Conservation (phyloP, 2,888 invertebrate species). For the Congeria kusceri region DNA sequence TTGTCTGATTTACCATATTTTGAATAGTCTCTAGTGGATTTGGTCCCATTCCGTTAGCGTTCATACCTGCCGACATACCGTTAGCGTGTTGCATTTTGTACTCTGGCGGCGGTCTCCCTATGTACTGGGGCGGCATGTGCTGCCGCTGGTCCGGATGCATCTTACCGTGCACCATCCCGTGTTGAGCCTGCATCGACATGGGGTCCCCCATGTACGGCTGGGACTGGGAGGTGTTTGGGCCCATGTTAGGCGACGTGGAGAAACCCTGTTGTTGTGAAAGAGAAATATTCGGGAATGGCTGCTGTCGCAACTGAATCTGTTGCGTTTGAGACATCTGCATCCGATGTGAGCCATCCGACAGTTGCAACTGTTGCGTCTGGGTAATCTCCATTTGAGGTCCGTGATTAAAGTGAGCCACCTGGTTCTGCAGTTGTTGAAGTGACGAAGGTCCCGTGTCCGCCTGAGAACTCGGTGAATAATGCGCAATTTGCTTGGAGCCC, state of each 20-base stretch:
- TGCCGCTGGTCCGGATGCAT: constrained; percentile 55
- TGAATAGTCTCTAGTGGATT: constrained; percentile 84
- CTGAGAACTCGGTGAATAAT: constrained; percentile 72
- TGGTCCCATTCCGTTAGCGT: constrained; percentile 62
- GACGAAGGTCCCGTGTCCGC: constrained; percentile 73
- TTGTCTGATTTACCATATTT: constrained; percentile 87
- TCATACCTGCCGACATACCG: constrained; percentile 59
- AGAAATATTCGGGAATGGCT: constrained; percentile 72
- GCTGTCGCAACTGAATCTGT: constrained; percentile 87
- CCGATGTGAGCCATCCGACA: constrained; percentile 78
- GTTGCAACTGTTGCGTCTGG: constrained; percentile 91
- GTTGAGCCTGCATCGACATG: constrained; percentile 69
- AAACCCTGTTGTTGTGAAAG: constrained; percentile 80
- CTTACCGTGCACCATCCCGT: constrained; percentile 50
- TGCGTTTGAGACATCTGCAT: constrained; percentile 81
- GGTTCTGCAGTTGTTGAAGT: constrained; percentile 82
- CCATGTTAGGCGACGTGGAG: constrained; percentile 63
- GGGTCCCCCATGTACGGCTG: constrained; percentile 72
- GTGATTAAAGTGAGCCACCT: constrained; percentile 91
- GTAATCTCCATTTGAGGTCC: constrained; percentile 91
- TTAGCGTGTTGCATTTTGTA: constrained; percentile 88
- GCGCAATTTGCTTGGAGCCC: constrained; percentile 81
- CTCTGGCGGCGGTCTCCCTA: constrained; percentile 92
- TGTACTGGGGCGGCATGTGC: constrained; percentile 83
- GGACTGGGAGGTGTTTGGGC: constrained; percentile 61